Percentiles rank a stretch among this genome's conserved stretches.
Evolutionary conservation across 2,113 vertebrate genomes (phyloP).

Genomic region (Pelobates fuscus): DNA sequence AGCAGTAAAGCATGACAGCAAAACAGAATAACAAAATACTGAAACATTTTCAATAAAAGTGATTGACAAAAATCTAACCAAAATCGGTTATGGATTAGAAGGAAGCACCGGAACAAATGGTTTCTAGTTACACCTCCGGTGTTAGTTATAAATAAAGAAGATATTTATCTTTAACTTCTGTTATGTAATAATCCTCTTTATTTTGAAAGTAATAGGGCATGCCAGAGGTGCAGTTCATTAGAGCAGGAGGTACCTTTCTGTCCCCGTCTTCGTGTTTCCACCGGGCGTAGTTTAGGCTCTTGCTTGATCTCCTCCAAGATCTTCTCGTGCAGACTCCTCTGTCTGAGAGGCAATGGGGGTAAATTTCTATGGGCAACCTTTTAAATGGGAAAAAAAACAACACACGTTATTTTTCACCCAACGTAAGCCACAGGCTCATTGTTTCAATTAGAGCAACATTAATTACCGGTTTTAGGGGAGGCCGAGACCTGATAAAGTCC

Average conservation of each 20-base stretch:
- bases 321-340: constrained; percentile 82
- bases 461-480: constrained; percentile 86
- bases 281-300: constrained; percentile 84
- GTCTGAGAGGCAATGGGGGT: constrained; percentile 79
- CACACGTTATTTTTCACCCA: not conserved
- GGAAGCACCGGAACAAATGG: too few relatives aligned
- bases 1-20: too few relatives aligned
- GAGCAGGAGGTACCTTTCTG: constrained; percentile 65
- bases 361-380: constrained; percentile 85
- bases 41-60: too few relatives aligned
- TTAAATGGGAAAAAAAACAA: not conserved
- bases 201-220: too few relatives aligned
- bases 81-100: too few relatives aligned
- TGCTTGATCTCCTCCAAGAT: constrained; percentile 91
- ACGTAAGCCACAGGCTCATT: rapidly evolving
- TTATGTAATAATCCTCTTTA: too few relatives aligned
- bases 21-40: too few relatives aligned
- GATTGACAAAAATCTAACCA: too few relatives aligned
- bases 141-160: too few relatives aligned
- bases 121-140: too few relatives aligned
- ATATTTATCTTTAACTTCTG: too few relatives aligned
- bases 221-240: too few relatives aligned
- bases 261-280: constrained; percentile 57
- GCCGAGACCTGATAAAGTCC: constrained; percentile 92
- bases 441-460: not conserved